phyloP scores from a whole-genome alignment of 2,113 vertebrate genomes.

The Pelecanoides urinatrix region DNA sequence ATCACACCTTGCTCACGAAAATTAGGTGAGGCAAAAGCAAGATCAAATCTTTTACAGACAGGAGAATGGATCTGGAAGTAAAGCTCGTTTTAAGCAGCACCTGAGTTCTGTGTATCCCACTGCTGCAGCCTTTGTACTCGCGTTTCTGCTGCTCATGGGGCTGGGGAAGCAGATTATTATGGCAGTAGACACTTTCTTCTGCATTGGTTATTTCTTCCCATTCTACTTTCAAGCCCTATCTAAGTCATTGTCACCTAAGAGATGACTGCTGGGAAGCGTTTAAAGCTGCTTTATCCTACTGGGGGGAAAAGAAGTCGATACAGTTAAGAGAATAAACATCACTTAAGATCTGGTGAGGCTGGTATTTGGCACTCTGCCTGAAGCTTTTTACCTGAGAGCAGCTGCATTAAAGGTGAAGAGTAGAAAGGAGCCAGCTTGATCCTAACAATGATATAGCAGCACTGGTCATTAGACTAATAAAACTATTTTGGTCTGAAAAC shows the following conservation, averaged over 20 bases:
- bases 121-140: neutral
- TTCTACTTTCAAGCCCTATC: neutral
- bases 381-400: neutral
- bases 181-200: neutral
- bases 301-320: neutral
- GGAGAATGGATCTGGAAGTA: neutral
- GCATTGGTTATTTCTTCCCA: neutral
- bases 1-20: neutral
- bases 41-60: fast-evolving
- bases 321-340: neutral
- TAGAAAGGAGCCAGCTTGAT: neutral
- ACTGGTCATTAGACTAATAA: neutral
- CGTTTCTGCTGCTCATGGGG: too few species aligned
- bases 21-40: neutral
- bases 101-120: neutral
- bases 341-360: neutral
- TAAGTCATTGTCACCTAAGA: neutral
- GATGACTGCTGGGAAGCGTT: neutral
- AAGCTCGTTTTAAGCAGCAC: neutral
- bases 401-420: neutral
- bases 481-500: neutral
- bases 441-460: neutral
- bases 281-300: neutral
- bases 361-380: neutral
- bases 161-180: neutral